phyloP scores from a whole-genome alignment of 2,888 invertebrate species.

The Nomada hirtipes region DNA sequence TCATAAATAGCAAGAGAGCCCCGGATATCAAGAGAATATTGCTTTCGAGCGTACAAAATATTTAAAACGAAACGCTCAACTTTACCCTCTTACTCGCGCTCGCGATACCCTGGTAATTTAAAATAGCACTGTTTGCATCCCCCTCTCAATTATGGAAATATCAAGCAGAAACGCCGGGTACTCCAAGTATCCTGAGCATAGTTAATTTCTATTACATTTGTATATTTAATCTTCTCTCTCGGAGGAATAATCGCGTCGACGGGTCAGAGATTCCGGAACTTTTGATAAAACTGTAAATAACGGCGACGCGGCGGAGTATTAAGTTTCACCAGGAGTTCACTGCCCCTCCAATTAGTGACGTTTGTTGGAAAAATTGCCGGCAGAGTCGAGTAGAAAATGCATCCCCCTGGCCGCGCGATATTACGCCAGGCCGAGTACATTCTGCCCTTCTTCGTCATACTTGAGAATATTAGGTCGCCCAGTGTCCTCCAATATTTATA shows the following conservation, averaged over 20 bases:
- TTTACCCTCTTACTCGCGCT: not conserved
- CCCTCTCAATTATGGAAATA: constrained; percentile 59
- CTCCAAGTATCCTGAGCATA: constrained; percentile 52
- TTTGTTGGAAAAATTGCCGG: constrained; percentile 40
- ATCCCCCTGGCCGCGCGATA: not conserved
- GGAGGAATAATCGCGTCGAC: constrained; percentile 46
- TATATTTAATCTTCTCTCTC: constrained; percentile 54
- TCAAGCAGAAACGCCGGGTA: constrained; percentile 38
- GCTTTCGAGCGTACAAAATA: not conserved
- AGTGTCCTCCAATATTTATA: not conserved
- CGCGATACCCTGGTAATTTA: constrained; percentile 40
- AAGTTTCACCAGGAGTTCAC: constrained; percentile 7
- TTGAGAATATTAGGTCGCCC: not conserved
- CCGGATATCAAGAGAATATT: not conserved
- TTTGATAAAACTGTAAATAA: constrained; percentile 58
- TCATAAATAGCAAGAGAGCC: not conserved
- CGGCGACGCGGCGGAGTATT: constrained; percentile 23
- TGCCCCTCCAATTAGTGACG: constrained; percentile 22
- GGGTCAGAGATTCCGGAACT: constrained; percentile 41
- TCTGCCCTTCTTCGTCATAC: not conserved
- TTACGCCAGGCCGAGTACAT: not conserved
- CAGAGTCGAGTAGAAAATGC: not conserved
- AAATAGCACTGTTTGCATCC: constrained; percentile 47
- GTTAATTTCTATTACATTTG: constrained; percentile 61
- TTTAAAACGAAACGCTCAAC: constrained; percentile 16